phyloP scores from a whole-genome alignment of 2,888 invertebrate species.

The Dasypogon diadema region DNA sequence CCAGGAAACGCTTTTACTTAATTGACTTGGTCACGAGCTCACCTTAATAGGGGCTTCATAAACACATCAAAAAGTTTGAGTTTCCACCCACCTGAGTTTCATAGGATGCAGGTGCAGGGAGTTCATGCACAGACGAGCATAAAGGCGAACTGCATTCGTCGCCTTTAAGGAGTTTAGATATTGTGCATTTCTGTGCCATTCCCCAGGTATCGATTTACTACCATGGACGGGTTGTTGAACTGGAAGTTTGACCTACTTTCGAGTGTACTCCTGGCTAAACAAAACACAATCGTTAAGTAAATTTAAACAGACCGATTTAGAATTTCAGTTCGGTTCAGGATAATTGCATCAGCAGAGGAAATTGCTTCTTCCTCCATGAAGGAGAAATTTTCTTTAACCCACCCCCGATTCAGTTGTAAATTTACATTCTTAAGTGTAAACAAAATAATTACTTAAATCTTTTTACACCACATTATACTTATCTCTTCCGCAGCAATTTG shows the following conservation, averaged over 20 bases:
- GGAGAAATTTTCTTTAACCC: too few species aligned
- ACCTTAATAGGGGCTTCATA: neutral
- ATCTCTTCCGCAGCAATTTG: too few species aligned
- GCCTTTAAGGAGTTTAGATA: constrained; percentile 14
- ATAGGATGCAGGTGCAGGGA: neutral
- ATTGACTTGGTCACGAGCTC: neutral
- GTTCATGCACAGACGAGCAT: neutral
- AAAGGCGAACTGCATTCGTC: neutral
- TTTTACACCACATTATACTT: too few species aligned
- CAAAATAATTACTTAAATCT: too few species aligned
- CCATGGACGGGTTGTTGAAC: constrained; percentile 23
- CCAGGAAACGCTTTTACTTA: neutral
- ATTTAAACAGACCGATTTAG: too few species aligned
- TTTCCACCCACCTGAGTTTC: neutral
- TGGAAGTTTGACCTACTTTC: constrained; percentile 20
- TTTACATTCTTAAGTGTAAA: too few species aligned
- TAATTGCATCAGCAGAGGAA: too few species aligned
- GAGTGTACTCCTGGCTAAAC: neutral
- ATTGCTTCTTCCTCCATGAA: too few species aligned
- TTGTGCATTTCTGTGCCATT: constrained; percentile 16
- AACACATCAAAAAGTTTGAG: neutral
- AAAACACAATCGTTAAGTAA: neutral
- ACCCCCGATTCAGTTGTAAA: too few species aligned
- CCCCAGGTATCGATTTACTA: constrained; percentile 22
- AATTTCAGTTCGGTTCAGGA: too few species aligned